Conservation (phyloP, 2,113 vertebrate genomes). For the Ursus arctos region DNA sequence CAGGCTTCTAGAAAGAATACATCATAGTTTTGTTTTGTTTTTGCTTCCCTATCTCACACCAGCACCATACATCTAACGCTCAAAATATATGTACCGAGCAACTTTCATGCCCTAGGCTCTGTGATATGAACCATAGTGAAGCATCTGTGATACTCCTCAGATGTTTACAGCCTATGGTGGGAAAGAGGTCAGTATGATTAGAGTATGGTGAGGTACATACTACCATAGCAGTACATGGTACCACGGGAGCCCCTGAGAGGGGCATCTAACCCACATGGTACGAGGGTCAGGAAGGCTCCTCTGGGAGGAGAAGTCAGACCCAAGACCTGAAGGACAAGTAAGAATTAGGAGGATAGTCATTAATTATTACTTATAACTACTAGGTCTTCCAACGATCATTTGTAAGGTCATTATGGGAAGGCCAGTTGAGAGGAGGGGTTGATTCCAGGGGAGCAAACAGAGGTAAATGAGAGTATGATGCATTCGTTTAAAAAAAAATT, state of each 20-base stretch:
- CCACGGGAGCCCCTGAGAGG: too few relatives aligned
- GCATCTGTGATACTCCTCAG: not conserved
- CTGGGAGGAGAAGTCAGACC: not conserved
- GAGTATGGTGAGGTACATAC: not conserved
- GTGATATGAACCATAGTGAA: not conserved
- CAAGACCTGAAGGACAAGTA: not conserved
- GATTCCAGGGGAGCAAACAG: not conserved
- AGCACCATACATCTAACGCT: not conserved
- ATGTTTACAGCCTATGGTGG: not conserved
- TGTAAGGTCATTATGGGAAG: not conserved
- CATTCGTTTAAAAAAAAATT: not conserved
- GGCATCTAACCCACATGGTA: accelerated
- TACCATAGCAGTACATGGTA: accelerated
- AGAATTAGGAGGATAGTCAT: not conserved
- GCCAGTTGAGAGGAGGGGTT: not conserved
- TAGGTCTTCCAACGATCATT: not conserved
- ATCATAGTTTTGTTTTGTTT: not conserved
- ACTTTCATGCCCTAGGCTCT: not conserved
- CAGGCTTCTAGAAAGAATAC: not conserved
- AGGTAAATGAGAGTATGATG: not conserved
- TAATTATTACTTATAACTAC: not conserved
- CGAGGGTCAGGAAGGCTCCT: not conserved
- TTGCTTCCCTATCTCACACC: not conserved
- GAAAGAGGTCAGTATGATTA: not conserved
- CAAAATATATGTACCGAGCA: not conserved